phyloP scores from a whole-genome alignment of 2,113 vertebrate species.

The Rhinoptilus africanus region DNA sequence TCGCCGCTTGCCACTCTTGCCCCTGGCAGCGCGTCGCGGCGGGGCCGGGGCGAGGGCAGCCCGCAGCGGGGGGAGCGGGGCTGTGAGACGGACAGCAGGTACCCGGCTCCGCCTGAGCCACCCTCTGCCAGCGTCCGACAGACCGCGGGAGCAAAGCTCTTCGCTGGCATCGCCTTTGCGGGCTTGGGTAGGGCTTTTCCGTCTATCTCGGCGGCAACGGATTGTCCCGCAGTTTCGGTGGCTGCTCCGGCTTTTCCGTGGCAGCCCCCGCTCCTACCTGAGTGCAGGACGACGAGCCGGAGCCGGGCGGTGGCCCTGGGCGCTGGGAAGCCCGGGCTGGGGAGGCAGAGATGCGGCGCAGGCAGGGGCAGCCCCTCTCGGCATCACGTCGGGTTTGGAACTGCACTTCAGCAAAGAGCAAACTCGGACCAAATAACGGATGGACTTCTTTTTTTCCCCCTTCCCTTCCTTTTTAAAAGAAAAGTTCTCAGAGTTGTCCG shows the following conservation, averaged over 20 bases:
- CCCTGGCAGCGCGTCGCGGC: neutral
- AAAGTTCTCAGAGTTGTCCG: neutral
- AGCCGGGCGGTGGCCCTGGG: neutral
- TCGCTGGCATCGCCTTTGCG: neutral
- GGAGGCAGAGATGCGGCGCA: neutral
- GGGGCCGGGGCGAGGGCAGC: neutral
- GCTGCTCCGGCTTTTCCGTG: neutral
- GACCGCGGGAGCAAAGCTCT: neutral
- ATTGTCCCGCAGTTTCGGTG: neutral
- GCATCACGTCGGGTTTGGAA: neutral
- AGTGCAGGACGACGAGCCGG: neutral
- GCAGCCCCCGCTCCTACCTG: conserved; percentile 45
- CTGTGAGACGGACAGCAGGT: neutral
- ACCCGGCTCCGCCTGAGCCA: neutral
- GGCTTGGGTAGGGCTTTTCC: neutral
- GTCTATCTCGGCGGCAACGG: neutral
- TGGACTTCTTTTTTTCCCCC: neutral
- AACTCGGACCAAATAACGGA: neutral
- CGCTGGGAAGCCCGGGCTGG: neutral
- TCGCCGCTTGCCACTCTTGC: neutral
- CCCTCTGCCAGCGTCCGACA: neutral
- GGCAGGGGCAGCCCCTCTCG: conserved; percentile 1
- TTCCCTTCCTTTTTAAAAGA: neutral
- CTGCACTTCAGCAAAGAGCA: neutral
- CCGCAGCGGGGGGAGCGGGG: neutral